phyloP scores from a whole-genome alignment of 2,113 vertebrate genomes.

The Actenoides lindsayi region DNA sequence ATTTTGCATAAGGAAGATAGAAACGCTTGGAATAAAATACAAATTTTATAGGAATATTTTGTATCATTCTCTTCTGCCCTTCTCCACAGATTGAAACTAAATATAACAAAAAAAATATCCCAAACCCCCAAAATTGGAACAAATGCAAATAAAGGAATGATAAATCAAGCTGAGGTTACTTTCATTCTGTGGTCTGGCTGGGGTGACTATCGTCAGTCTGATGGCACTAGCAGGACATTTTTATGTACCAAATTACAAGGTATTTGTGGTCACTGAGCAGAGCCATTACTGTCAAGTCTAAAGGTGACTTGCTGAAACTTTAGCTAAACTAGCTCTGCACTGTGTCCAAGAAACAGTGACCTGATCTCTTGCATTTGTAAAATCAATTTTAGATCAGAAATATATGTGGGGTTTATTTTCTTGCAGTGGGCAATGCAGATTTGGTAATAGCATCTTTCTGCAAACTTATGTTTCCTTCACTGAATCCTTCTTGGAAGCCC shows the following conservation, averaged over 20 bases:
- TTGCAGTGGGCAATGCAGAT: slow-evolving; percentile 32
- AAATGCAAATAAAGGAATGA: not conserved
- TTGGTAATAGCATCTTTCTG: not conserved
- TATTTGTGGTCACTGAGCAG: not conserved
- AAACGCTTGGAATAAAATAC: slow-evolving; percentile 4
- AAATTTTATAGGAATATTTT: too few relatives aligned
- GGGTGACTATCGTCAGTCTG: not conserved
- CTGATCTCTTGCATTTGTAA: not conserved
- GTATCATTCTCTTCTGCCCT: not conserved
- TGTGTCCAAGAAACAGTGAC: slow-evolving; percentile 17
- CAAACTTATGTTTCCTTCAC: slow-evolving; percentile 2
- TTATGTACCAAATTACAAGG: not conserved
- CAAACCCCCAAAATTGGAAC: not conserved
- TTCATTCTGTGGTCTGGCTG: not conserved
- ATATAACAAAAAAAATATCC: not conserved
- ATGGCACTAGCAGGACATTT: not conserved
- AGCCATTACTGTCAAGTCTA: not conserved
- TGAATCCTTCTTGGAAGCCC: not conserved
- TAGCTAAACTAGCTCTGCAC: not conserved
- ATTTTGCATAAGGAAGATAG: not conserved
- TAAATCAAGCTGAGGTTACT: slow-evolving; percentile 7
- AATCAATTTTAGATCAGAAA: slow-evolving; percentile 22
- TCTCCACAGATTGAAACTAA: not conserved
- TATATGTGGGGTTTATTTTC: slow-evolving; percentile 11
- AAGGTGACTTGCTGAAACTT: not conserved